These are phyloP conservation scores for Zoanthus gigantus DNA, from an alignment of 92 coral and sea anemone species.

Conservation along the genomic window DNA sequence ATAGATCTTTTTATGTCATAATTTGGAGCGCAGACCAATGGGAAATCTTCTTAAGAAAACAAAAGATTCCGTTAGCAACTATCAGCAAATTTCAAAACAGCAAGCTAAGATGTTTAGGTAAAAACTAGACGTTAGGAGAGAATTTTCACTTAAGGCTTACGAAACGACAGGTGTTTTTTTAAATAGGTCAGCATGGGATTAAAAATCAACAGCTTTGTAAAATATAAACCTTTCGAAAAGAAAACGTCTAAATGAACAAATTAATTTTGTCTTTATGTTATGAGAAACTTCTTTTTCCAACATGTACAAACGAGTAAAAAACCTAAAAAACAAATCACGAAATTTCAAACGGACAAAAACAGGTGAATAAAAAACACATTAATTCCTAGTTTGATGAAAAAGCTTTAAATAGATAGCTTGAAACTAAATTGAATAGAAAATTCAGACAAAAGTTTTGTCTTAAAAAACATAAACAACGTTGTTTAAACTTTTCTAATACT, in stretches of 20 bases:
- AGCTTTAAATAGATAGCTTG: too few species aligned
- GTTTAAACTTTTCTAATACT: too few species aligned
- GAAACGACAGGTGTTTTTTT: constrained; percentile 10
- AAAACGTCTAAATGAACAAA: background rate
- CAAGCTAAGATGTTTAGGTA: background rate
- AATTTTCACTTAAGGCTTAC: background rate
- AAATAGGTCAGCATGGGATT: constrained; percentile 19
- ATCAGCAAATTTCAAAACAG: background rate
- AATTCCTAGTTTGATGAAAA: too few species aligned
- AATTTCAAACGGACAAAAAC: too few species aligned
- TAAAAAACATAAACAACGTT: too few species aligned
- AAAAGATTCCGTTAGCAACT: background rate
- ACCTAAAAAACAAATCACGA: too few species aligned
- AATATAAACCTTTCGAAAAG: constrained; percentile 1
- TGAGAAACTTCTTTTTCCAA: background rate
- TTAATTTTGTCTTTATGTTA: background rate
- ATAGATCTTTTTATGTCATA: constrained; percentile 43
- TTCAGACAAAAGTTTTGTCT: too few species aligned
- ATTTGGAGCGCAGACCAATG: constrained; percentile 9
- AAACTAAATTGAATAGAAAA: background rate
- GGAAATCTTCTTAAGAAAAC: constrained; percentile 37
- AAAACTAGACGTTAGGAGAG: background rate
- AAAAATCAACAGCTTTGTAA: constrained; percentile 14
- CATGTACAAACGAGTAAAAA: background rate
- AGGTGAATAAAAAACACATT: too few species aligned